Evolutionary conservation across 2,113 vertebrate species (phyloP), one percentile per base, ranked within the genome.

Genomic region (Callospermophilus lateralis): DNA sequence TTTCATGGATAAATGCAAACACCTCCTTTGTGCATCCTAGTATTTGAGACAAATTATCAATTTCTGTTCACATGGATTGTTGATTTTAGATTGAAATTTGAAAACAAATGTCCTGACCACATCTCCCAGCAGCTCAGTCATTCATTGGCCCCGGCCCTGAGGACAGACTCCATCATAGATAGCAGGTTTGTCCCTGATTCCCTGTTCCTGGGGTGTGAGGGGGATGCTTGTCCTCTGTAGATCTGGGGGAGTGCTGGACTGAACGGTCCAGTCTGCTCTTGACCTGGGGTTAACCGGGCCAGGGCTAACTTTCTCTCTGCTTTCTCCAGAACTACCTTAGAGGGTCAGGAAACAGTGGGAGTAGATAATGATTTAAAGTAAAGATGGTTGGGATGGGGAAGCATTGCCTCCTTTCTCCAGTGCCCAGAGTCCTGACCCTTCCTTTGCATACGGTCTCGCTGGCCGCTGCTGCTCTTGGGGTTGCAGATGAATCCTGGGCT

Each of bases 351-450:
- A 97, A 42, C 70, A 20, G 73, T n/a, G 19, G 22, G 55, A 34
- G 4, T 70, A 92, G 89, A 93, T 97, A 97, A 93, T 70, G 68
- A 70, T 39, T 4, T 32, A 48, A 28, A 67, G 79, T 93, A 96
- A 97, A 95, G 32, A 20, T 8, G n/a, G 12, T 37, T 1, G 2
- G 58, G 30, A 63, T 0, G 19, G 30, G 16, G 3, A 70, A 97
- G 97, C 90, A 95, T 94, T 97, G 93, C 96, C 94, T 97, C 98
- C 80, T 98, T 99, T 99, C 98, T 99, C 98, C 96, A 97, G 97
- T 96, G 96, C 97, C 94, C 98, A 97, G 98, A 98, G 94, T 97
- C 97, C 97, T 98, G 98, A 98, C 98, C 98, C 78, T 6, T 0
- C n/a, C 24, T 20, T 51, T 72, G 58, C 74, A 53, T 11, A 4